These are phyloP conservation scores for Montipora cactus DNA, from an alignment of 64 coral and sea anemone genomes.

Conservation along the genomic window DNA sequence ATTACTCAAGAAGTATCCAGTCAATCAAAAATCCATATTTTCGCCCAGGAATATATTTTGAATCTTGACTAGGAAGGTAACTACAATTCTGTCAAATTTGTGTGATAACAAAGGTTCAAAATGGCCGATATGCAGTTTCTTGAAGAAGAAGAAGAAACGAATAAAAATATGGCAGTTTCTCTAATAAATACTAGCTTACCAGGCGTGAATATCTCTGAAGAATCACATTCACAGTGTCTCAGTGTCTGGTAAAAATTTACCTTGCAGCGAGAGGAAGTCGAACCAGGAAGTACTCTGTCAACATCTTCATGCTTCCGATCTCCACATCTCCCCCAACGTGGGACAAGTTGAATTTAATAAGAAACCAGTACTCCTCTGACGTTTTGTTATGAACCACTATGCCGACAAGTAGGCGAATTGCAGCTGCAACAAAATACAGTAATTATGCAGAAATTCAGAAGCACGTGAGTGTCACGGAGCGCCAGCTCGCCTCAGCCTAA, in stretches of 20 bases:
- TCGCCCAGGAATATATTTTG: too few species aligned
- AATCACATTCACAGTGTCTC: too few species aligned
- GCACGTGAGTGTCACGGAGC: neutral
- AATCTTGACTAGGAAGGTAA: too few species aligned
- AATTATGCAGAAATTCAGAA: too few species aligned
- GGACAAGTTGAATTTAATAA: neutral
- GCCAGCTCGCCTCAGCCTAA: neutral
- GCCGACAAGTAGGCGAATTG: neutral
- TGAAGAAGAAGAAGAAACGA: too few species aligned
- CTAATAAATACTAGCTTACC: too few species aligned
- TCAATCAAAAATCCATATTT: too few species aligned
- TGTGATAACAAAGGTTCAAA: too few species aligned
- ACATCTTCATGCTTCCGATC: neutral
- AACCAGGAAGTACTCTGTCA: constrained; percentile 11
- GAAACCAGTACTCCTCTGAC: constrained; percentile 28
- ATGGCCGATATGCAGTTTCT: too few species aligned
- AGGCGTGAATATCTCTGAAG: too few species aligned
- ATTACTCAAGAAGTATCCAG: too few species aligned
- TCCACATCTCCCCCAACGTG: neutral
- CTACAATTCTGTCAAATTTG: too few species aligned
- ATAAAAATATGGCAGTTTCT: neutral
- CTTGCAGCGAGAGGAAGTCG: neutral
- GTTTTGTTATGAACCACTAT: constrained; percentile 26
- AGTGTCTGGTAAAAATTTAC: neutral
- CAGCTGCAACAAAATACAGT: neutral